Percentiles rank a stretch among this genome's conserved stretches.
Evolutionary conservation across 1,140 invertebrate species (phyloP).

Genomic region (Oedothorax gibbosus): DNA sequence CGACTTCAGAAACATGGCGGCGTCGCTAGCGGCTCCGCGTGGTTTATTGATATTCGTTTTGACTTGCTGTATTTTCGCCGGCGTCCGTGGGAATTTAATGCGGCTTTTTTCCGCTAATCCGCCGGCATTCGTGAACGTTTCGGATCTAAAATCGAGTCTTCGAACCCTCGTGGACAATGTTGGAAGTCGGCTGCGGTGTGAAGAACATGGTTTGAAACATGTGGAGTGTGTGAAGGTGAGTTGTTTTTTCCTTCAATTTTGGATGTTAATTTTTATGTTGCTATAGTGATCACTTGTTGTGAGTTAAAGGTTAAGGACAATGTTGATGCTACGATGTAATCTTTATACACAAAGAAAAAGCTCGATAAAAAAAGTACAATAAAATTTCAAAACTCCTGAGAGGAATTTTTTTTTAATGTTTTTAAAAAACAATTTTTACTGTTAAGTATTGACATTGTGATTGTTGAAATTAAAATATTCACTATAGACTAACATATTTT

Average conservation of each 20-base stretch:
- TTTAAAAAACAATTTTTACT: background rate
- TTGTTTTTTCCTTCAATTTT: background rate
- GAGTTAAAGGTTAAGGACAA: background rate
- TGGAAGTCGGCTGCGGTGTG: conserved; percentile 17
- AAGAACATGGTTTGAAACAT: conserved; percentile 24
- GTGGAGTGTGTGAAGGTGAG: conserved; percentile 35
- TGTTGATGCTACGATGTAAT: background rate
- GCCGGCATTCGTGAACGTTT: conserved; percentile 27
- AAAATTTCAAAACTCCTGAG: too few species aligned
- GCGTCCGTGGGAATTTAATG: conserved; percentile 5
- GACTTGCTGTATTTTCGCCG: background rate
- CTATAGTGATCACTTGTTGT: conserved; percentile 10
- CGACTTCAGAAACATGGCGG: conserved; percentile 24
- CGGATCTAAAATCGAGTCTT: conserved; percentile 10
- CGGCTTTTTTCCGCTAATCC: conserved; percentile 26
- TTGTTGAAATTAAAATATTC: too few species aligned
- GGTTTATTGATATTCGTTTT: background rate
- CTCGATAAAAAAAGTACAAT: too few species aligned
- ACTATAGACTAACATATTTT: too few species aligned
- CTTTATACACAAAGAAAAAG: too few species aligned
- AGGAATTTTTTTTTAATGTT: background rate
- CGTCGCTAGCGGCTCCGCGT: background rate
- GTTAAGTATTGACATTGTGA: too few species aligned
- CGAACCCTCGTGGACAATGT: conserved; percentile 4
- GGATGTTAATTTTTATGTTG: background rate